Evolutionary conservation across 2,888 invertebrate species (phyloP).

Genomic region (Dicyrtoma fusca): DNA sequence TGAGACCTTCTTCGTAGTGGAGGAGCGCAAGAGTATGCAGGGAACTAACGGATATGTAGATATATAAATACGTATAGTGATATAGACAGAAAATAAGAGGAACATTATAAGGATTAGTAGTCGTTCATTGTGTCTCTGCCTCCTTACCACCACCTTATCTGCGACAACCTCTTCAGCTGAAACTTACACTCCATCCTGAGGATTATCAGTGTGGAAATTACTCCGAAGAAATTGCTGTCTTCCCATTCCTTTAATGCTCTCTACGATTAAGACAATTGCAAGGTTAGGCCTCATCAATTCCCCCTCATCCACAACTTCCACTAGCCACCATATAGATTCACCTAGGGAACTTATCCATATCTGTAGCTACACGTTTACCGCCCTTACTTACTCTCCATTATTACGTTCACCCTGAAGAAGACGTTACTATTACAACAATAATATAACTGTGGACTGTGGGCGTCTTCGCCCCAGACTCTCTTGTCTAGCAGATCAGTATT

Average conservation of each 20-base stretch:
- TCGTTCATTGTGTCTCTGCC: not conserved
- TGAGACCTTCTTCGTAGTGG: no score
- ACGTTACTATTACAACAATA: no score
- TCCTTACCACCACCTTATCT: slow-evolving; percentile 5
- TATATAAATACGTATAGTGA: no score
- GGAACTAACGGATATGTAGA: no score
- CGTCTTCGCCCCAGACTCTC: no score
- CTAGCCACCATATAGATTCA: no score
- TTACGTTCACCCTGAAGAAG: no score
- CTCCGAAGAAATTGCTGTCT: slow-evolving; percentile 17
- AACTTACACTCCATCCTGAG: slow-evolving; percentile 2
- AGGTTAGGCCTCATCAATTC: slow-evolving; percentile 34
- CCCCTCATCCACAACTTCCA: not conserved
- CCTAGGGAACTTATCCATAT: not conserved
- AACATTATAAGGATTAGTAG: slow-evolving; percentile 25
- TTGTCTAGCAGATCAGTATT: no score
- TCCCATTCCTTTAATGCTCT: slow-evolving; percentile 21
- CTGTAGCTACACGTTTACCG: not conserved
- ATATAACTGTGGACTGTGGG: no score
- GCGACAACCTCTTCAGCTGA: slow-evolving; percentile 7
- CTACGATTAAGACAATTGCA: slow-evolving; percentile 30
- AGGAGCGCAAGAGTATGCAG: no score
- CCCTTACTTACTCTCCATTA: not conserved
- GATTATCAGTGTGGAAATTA: slow-evolving; percentile 27
- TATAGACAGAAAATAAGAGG: not conserved